phyloP scores from a whole-genome alignment of 2,888 invertebrate species.

The Rhagium mordax region DNA sequence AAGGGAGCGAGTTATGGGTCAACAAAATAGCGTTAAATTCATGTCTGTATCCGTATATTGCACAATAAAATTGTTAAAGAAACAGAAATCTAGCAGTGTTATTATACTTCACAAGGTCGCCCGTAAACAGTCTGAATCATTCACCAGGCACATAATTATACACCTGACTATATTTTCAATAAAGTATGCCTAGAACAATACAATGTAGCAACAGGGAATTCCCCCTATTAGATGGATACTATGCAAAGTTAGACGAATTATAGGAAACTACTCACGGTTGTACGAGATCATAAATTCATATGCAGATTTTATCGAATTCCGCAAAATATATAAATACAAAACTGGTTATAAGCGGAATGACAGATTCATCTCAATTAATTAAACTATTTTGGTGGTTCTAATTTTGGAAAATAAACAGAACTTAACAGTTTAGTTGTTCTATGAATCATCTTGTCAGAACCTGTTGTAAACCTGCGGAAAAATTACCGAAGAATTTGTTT shows the following conservation, averaged over 20 bases:
- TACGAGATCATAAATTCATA: background rate
- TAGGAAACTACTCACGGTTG: background rate
- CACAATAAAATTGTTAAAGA: constrained; percentile 35
- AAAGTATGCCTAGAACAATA: constrained; percentile 25
- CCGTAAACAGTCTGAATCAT: constrained; percentile 26
- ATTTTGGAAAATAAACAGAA: background rate
- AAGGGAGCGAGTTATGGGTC: constrained; percentile 18
- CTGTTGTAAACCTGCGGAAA: background rate
- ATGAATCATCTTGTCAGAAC: background rate
- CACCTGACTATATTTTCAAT: constrained; percentile 47
- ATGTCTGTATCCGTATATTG: constrained; percentile 35
- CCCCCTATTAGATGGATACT: constrained; percentile 28
- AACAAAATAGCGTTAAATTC: constrained; percentile 23
- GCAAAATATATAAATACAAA: background rate
- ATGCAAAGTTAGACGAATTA: background rate
- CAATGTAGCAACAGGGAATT: constrained; percentile 38
- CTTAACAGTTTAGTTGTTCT: background rate
- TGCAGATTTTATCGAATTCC: background rate
- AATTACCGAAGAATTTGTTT: background rate
- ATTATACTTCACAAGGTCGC: constrained; percentile 38
- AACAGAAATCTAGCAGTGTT: constrained; percentile 33
- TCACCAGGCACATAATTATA: constrained; percentile 34
- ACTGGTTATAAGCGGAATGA: constrained; percentile 9
- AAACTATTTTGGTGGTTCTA: background rate
- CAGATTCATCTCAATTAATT: background rate